Base-by-base conservation (phyloP, 2,888 invertebrate species). In the Charanyca ferruginea region DNA sequence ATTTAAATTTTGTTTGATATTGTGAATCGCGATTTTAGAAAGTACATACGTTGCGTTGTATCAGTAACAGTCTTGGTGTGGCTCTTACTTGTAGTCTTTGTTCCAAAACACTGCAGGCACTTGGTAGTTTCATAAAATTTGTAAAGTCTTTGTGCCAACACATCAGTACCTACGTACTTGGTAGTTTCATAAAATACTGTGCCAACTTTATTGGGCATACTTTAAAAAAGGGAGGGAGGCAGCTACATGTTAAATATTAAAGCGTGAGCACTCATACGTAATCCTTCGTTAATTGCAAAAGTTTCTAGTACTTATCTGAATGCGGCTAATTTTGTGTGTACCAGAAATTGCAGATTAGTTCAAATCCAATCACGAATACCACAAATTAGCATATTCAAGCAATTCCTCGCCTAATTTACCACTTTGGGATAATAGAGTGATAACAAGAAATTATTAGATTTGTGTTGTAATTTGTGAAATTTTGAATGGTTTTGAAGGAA, bases 261-360 rank as follows among this genome's bases (percentile, higher is more conserved):
- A 68, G 9, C 45, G 22, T 6, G 44, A 16, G 9, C 8, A 38
- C 42, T 58, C 52, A 53, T 48, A 41, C 23, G 7, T 57, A 73
- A 63, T 72, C 55, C 51, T 52, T 32, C 1, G 72, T 57, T 73
- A 57, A 72, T 71, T 77, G 42, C 42, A 57, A 63, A 77, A 73
- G 63, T 73, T 72, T 11, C 38, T n/a, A 20, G n/a, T 23, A 48
- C 66, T 45, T 67, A 71, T 41, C 38, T 55, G 32, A 16, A 18
- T 23, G 44, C 35, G 25, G 41, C 41, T 57, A 51, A 53, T 49
- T 52, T 20, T 38, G 23, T 25, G 25, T 72, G 73, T 25, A 52
- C 22, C 25, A 72, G 73, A 57, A 57, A 72, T 53, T 35, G 41
- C 41, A 23, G 77, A 22, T 47, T 47, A 57, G 44, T 62, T 52